Base-by-base conservation (phyloP, 2,113 vertebrate genomes). In the Varanus salvator region DNA sequence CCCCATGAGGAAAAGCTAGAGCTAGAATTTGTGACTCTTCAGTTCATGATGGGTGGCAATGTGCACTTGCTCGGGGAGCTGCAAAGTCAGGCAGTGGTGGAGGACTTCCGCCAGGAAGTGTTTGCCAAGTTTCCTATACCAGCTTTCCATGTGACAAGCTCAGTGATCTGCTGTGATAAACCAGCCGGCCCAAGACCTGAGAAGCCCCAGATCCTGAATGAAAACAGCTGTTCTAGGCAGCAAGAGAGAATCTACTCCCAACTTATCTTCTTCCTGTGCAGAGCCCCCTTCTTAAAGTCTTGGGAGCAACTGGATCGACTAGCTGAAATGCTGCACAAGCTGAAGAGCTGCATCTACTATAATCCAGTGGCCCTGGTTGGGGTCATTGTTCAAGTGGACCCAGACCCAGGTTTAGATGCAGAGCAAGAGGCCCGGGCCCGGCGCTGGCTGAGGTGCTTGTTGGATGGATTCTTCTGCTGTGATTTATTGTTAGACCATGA, bases 171-270 rank as follows among this genome's bases (percentile, higher is more conserved):
- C 50, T 90, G 83, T 4, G 81, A 88, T 78, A 80, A 91, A 78
- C 64, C 29, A 17, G 25, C 60, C 21, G 71, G 34, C 29, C 64
- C 71, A 44, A 87, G 86, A 50, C 72, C 86, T 1, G 86, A 87
- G 52, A 88, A 64, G 52, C 23, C 60, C 82, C 80, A 48, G 31
- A 50, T 83, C 15, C 11, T 68, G 15, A 82, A 34, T 21, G 86
- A 84, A 84, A 77, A 78, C 17, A 80, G 74, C 74, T 91, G 86
- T 15, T 88, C 86, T 12, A 60, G 90, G 52, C 86, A 91, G 44
- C 86, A 91, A 57, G 90, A 91, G 57, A 87, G 86, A 60, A 91
- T 91, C n/a, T 87, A 88, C 50, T 91, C 90, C 34, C 86, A 91
- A 64, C 74, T 91, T 3, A 91, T 91, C 74, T 91, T 91, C 64